phyloP scores from a whole-genome alignment of 1,140 invertebrate genomes.

The Mercenaria mercenaria region DNA sequence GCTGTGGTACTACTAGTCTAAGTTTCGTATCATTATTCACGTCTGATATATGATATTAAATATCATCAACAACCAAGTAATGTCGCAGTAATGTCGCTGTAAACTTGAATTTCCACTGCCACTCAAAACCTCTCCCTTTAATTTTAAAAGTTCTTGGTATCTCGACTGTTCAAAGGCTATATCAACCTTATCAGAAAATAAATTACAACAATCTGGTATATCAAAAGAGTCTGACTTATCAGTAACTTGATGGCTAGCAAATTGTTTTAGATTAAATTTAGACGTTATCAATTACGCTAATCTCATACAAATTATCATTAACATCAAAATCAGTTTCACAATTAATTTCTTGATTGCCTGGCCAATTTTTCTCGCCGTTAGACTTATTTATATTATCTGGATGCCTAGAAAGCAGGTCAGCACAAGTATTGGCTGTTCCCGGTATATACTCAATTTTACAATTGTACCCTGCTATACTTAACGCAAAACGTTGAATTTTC shows the following conservation, averaged over 20 bases:
- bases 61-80: neutral
- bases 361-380: no score
- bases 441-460: slow-evolving; percentile 64
- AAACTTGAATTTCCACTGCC: neutral
- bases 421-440: slow-evolving; percentile 51
- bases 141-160: slow-evolving; percentile 56
- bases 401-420: slow-evolving; percentile 68
- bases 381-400: neutral
- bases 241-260: neutral
- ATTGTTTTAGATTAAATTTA: slow-evolving; percentile 59
- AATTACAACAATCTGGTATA: neutral
- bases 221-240: neutral
- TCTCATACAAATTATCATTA: slow-evolving; percentile 44
- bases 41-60: slow-evolving; percentile 23
- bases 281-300: slow-evolving; percentile 55
- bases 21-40: slow-evolving; percentile 4
- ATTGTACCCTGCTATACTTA: slow-evolving; percentile 60
- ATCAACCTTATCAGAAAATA: neutral
- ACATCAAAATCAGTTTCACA: slow-evolving; percentile 20
- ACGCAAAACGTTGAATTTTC: no score
- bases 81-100: neutral
- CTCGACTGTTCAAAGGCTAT: slow-evolving; percentile 60
- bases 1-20: slow-evolving; percentile 53
- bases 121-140: no score
- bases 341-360: no score